Base-by-base conservation (phyloP, 2,888 invertebrate genomes). In the Cepaea hortensis region DNA sequence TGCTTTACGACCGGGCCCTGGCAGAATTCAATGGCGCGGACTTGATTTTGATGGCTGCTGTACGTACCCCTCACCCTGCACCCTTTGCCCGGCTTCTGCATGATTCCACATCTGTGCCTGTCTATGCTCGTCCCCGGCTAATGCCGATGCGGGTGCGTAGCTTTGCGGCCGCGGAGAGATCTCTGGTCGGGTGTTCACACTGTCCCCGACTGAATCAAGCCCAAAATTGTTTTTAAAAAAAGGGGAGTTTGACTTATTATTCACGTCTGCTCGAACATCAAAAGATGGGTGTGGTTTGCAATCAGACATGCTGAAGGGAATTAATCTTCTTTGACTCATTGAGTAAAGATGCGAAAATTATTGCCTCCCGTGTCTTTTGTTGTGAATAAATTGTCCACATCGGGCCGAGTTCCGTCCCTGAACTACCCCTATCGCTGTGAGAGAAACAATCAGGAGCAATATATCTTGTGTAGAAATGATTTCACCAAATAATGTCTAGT, bases 271-370 rank as follows among this genome's bases (percentile, higher is more conserved):
- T n/a, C 50, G 70, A 70, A 50, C 70, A 68, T 6, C 20, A 50
- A 77, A 9, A 20, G 65, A 46, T 75, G 75, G 35, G n/a, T 6
- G 48, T 62, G 55, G 79, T 9, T 55, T 50, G 61, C 79, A 70
- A 85, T 79, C 68, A 70, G 55, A 85, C 77, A 68, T 23, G 55
- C 70, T n/a, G 48, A 76, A 23, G 65, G 73, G 23, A 85, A 85
- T 81, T 81, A 85, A 85, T 85, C 79, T 79, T 61, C 81, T 81
- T 81, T 85, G 81, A 81, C 81, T 85, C 81, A 81, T 81, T 85
- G 75, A 35, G 61, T 81, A 62, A 81, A 81, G 81, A 85, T 85
- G 75, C 75, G 85, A 73, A 76, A 85, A 81, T 76, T 85, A 85
- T 85, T 73, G 65, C 81, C 23, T 46, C 48, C 72, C 48, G 13